A percentile compares a stretch with the other conserved stretches of the same genome.
These are phyloP conservation scores for Coenobita brevimanus DNA, from an alignment of 1,140 invertebrate genomes.

Conservation along the genomic window DNA sequence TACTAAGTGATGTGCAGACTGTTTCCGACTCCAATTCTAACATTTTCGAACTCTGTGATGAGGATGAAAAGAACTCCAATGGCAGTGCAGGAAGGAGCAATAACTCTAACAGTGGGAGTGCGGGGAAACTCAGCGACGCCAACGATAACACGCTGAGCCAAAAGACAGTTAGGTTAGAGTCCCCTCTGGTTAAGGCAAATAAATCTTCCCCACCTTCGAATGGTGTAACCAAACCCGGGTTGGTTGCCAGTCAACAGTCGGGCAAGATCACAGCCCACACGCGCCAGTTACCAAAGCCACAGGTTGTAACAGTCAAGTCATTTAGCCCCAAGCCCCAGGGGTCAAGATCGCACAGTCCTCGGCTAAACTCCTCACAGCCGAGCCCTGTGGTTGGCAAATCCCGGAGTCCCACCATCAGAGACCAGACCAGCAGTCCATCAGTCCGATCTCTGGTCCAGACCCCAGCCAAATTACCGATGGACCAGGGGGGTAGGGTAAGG, in stretches of 20 bases:
- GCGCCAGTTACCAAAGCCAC: slow-evolving; percentile 58
- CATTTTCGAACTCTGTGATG: slow-evolving; percentile 60
- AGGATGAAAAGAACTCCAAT: slow-evolving; percentile 38
- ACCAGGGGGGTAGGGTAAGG: background rate
- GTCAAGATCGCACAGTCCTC: background rate
- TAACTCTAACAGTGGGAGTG: too few relatives aligned
- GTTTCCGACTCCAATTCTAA: slow-evolving; percentile 67
- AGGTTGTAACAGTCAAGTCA: slow-evolving; percentile 57
- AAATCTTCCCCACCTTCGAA: background rate
- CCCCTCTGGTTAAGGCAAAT: slow-evolving; percentile 4
- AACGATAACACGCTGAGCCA: slow-evolving; percentile 4
- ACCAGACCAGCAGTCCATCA: background rate
- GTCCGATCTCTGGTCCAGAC: slow-evolving; percentile 4
- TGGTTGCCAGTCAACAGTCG: background rate
- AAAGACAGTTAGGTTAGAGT: slow-evolving; percentile 8
- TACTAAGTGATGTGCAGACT: slow-evolving; percentile 68
- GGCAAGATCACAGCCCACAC: slow-evolving; percentile 56
- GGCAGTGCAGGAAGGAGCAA: background rate
- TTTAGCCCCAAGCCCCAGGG: slow-evolving; percentile 18
- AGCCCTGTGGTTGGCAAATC: background rate
- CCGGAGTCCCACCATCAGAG: background rate
- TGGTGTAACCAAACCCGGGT: background rate
- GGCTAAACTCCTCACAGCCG: background rate
- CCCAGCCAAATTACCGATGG: background rate
- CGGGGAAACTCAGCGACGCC: background rate